phyloP scores from a whole-genome alignment of 2,113 vertebrate genomes.

The Ascaphus truei region DNA sequence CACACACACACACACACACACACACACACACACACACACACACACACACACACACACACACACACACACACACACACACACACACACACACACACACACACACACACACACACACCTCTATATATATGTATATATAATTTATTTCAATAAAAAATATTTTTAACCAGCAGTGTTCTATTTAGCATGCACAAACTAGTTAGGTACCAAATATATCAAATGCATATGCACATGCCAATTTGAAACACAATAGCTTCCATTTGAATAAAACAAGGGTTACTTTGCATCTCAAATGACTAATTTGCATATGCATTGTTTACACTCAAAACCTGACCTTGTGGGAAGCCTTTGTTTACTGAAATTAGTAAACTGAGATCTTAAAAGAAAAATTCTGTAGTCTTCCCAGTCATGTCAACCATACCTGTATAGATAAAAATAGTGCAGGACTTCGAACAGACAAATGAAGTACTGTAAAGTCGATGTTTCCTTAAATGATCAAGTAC shows the following conservation, averaged over 20 bases:
- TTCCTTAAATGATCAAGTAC: too few relatives aligned
- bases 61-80: too few relatives aligned
- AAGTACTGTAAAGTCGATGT: too few relatives aligned
- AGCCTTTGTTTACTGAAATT: background rate
- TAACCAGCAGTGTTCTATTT: background rate
- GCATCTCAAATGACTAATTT: background rate
- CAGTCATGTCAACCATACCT: background rate
- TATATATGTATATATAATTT: background rate
- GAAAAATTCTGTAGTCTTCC: background rate
- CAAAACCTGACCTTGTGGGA: background rate
- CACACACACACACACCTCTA: too few relatives aligned
- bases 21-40: too few relatives aligned
- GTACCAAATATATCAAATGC: background rate
- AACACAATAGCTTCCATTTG: constrained; percentile 3
- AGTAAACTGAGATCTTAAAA: background rate
- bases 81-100: too few relatives aligned
- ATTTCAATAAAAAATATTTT: background rate
- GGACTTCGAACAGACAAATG: background rate
- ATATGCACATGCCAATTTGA: background rate
- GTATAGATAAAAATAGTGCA: background rate
- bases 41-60: too few relatives aligned
- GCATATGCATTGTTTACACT: constrained; percentile 15
- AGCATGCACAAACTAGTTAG: background rate
- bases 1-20: too few relatives aligned
- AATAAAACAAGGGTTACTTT: constrained; percentile 2